Conservation (phyloP, 2,113 vertebrate genomes). For the Origma solitaria region DNA sequence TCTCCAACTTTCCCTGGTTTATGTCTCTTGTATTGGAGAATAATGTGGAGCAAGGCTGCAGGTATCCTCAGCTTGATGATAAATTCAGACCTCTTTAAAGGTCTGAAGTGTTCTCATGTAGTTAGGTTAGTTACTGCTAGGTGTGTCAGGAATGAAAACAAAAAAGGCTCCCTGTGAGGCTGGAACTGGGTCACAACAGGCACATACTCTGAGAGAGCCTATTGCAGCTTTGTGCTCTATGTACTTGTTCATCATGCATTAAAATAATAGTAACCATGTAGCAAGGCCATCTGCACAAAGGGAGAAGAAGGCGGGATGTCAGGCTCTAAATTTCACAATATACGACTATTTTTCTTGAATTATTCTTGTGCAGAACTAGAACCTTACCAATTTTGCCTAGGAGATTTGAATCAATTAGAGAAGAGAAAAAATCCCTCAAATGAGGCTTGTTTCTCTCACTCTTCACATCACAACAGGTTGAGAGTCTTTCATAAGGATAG, state of each 20-base stretch:
- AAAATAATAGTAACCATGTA: not conserved
- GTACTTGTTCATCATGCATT: not conserved
- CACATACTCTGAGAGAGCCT: not conserved
- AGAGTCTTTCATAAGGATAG: not conserved
- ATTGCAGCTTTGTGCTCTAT: not conserved
- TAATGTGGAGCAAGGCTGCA: not conserved
- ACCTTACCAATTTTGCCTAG: not conserved
- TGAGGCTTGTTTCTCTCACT: not conserved
- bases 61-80: not conserved
- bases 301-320: not conserved
- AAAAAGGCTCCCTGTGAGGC: not conserved
- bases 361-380: not conserved
- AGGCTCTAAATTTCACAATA: not conserved
- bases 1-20: not conserved
- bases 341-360: not conserved
- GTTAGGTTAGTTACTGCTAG: not conserved
- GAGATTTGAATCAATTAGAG: not conserved
- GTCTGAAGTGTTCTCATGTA: not conserved
- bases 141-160: not conserved
- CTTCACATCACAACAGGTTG: not conserved
- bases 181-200: not conserved
- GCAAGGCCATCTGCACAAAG: not conserved
- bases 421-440: not conserved
- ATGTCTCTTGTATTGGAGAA: not conserved
- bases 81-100: not conserved